Conservation (phyloP, 2,113 vertebrate genomes). For the Chrysochloris asiatica region DNA sequence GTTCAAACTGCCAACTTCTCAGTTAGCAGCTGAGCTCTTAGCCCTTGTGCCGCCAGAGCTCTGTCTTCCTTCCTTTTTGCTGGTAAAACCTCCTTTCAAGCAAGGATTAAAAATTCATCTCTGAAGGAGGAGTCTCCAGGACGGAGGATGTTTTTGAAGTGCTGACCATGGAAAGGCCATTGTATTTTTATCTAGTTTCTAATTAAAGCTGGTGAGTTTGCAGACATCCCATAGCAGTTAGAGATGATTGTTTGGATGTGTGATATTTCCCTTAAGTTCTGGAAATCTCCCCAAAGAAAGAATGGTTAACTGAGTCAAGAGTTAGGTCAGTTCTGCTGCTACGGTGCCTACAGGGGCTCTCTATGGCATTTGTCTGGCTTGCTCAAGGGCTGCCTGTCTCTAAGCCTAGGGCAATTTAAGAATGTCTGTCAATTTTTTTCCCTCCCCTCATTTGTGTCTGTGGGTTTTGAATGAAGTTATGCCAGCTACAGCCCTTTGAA, state of each 20-base stretch:
- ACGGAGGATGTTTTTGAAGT: not conserved
- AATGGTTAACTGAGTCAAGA: constrained; percentile 53
- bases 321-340: not conserved
- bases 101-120: not conserved
- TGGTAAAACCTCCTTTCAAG: constrained; percentile 16
- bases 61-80: not conserved
- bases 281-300: not conserved
- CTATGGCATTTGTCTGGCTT: constrained; percentile 7
- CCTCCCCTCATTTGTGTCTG: not conserved
- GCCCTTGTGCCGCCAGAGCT: not conserved
- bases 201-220: not conserved
- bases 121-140: not conserved
- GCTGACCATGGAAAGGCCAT: not conserved
- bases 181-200: constrained; percentile 23
- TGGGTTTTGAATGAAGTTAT: constrained; percentile 60
- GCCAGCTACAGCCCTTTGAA: constrained; percentile 43
- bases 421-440: constrained; percentile 51
- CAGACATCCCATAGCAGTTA: not conserved
- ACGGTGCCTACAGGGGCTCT: not conserved
- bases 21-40: not conserved
- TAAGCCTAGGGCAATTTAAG: constrained; percentile 50
- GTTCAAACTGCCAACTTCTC: not conserved
- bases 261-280: not conserved
- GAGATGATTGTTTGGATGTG: not conserved
- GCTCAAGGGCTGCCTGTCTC: constrained; percentile 63